Evolutionary conservation across 1,140 invertebrate species (phyloP).

Genomic region (Zaprionus kolodkinae): DNA sequence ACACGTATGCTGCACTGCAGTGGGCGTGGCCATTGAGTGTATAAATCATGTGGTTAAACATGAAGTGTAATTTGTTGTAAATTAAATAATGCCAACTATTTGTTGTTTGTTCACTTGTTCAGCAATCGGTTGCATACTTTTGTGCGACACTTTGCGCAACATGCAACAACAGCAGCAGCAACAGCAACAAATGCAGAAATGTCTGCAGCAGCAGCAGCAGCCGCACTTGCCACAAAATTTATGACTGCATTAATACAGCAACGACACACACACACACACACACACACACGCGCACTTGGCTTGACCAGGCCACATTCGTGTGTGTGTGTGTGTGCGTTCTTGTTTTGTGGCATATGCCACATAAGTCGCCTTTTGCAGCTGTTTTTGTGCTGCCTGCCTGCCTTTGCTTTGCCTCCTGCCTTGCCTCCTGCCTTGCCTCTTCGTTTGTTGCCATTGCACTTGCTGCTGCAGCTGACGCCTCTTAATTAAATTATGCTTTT

Average conservation of each 20-base stretch:
- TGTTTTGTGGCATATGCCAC: conserved; percentile 71
- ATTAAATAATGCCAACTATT: conserved; percentile 78
- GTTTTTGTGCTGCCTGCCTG: conserved; percentile 28
- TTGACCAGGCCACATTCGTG: conserved; percentile 16
- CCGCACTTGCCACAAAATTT: conserved; percentile 74
- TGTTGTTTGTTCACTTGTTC: conserved; percentile 54
- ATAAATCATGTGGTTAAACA: conserved; percentile 79
- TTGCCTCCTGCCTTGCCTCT: background rate
- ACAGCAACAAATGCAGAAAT: conserved; percentile 39
- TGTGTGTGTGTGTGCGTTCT: conserved; percentile 30
- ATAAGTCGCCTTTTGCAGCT: conserved; percentile 32
- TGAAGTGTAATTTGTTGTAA: conserved; percentile 78
- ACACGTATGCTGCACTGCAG: background rate
- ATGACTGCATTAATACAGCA: conserved; percentile 67
- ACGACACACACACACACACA: conserved; percentile 38
- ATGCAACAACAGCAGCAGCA: conserved; percentile 47
- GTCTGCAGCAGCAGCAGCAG: conserved; percentile 30
- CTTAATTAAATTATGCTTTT: conserved; percentile 80
- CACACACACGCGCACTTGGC: conserved; percentile 16
- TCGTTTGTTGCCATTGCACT: conserved; percentile 26
- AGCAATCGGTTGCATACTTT: conserved; percentile 56
- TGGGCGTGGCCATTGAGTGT: conserved; percentile 38
- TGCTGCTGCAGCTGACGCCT: conserved; percentile 50
- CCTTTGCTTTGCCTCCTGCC: background rate
- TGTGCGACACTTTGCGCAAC: conserved; percentile 46